A percentile compares a stretch with the other conserved stretches of the same genome.
Conservation (phyloP, 2,113 vertebrate genomes). For the Dromaius novaehollandiae region DNA sequence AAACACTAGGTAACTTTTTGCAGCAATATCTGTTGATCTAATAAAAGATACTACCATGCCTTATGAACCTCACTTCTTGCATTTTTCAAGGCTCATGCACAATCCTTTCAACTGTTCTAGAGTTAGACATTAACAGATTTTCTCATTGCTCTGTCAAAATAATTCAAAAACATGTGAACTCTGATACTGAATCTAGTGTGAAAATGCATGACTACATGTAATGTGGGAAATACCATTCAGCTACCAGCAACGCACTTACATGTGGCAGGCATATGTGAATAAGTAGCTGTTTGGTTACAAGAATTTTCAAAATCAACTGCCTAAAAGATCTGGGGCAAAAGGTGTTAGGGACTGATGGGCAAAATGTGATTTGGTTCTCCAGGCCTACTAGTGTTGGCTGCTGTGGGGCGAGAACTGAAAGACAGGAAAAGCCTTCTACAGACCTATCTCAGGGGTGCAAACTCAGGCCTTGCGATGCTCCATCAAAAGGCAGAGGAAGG, state of each 20-base stretch:
- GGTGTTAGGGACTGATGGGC: neutral
- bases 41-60: neutral
- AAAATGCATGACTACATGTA: neutral
- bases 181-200: neutral
- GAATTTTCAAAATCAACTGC: neutral
- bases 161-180: neutral
- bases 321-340: neutral
- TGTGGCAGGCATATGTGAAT: neutral
- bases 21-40: neutral
- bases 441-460: neutral
- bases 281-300: neutral
- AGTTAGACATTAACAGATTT: neutral
- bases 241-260: neutral
- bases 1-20: neutral
- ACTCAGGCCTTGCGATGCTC: neutral
- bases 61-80: neutral
- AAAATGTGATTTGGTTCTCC: neutral
- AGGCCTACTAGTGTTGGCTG: neutral
- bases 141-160: neutral
- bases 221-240: neutral
- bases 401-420: too few species aligned
- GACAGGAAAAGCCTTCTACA: neutral
- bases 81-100: neutral
- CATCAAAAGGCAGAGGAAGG: neutral
- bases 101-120: neutral